Percentiles rank a stretch among this genome's conserved stretches.
Evolutionary conservation across 2,888 invertebrate species (phyloP).

Genomic region (Neoscelio sp.): DNA sequence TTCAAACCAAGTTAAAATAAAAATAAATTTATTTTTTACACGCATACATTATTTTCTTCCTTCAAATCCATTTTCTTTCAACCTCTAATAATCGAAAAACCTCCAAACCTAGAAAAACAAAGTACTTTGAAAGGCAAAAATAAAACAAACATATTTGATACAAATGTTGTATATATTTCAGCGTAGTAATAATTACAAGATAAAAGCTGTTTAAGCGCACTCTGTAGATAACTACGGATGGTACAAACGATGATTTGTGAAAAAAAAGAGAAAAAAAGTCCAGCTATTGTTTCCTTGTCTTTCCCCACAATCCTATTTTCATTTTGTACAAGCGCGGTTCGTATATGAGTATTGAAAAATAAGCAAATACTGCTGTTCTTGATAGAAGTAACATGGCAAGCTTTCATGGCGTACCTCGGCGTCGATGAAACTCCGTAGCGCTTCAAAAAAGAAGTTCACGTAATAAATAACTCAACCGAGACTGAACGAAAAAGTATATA

Average conservation of each 20-base stretch:
- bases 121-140: neutral
- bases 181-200: conserved; percentile 76
- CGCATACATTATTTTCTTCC: no score
- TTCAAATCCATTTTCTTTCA: no score
- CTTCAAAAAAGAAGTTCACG: conserved; percentile 51
- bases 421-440: conserved; percentile 61
- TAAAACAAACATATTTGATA: conserved; percentile 66
- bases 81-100: no score
- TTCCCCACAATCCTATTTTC: conserved; percentile 39
- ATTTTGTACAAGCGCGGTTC: conserved; percentile 67
- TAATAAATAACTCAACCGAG: conserved; percentile 77
- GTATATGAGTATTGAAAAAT: conserved; percentile 76
- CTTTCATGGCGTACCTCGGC: conserved; percentile 79
- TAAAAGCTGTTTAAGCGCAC: conserved; percentile 74
- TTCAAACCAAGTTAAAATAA: no score
- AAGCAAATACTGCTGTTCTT: conserved; percentile 67
- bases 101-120: no score
- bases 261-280: no score
- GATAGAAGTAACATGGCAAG: conserved; percentile 78
- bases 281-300: conserved; percentile 54
- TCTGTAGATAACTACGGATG: conserved; percentile 69
- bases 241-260: conserved; percentile 34
- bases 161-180: conserved; percentile 77
- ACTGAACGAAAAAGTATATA: conserved; percentile 69
- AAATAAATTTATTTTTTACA: no score